These are phyloP conservation scores for Astatoreochromis straeleni DNA, from an alignment of 2,113 vertebrate species.

Conservation along the genomic window DNA sequence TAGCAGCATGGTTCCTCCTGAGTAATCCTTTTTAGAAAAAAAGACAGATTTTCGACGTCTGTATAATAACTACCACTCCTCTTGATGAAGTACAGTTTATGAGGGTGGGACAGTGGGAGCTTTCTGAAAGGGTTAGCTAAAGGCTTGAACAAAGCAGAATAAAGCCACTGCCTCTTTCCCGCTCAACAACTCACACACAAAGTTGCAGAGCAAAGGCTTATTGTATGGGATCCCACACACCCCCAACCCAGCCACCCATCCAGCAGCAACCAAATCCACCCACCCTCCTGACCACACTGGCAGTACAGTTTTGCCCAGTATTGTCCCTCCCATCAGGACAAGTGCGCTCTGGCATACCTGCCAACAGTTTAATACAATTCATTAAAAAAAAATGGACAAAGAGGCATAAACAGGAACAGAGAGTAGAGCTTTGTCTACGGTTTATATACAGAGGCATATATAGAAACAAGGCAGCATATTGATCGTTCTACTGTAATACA, in stretches of 20 bases:
- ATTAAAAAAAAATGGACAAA: background rate
- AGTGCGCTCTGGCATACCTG: background rate
- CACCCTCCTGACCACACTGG: conserved; percentile 11
- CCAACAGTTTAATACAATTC: background rate
- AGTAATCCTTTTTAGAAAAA: conserved; percentile 23
- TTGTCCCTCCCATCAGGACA: conserved; percentile 13
- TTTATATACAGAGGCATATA: background rate
- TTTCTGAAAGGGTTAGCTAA: conserved; percentile 17
- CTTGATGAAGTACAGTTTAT: conserved; percentile 12
- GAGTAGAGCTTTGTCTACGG: background rate
- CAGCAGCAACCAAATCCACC: conserved; percentile 28
- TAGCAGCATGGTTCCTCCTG: conserved; percentile 51
- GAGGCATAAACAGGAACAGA: background rate
- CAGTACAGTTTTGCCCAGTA: conserved; percentile 28
- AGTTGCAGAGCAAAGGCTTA: conserved; percentile 34
- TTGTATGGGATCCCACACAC: conserved; percentile 26
- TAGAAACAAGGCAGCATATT: background rate
- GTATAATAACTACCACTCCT: conserved; percentile 5
- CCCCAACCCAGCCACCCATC: conserved; percentile 3
- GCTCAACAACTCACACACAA: conserved; percentile 35
- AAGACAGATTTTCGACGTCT: background rate
- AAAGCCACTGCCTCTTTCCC: conserved; percentile 33
- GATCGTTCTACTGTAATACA: background rate
- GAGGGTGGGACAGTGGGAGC: background rate
- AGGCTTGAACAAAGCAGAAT: conserved; percentile 29